These are phyloP conservation scores for Pristionchus mayeri DNA, from an alignment of 2,888 invertebrate genomes.

Conservation along the genomic window DNA sequence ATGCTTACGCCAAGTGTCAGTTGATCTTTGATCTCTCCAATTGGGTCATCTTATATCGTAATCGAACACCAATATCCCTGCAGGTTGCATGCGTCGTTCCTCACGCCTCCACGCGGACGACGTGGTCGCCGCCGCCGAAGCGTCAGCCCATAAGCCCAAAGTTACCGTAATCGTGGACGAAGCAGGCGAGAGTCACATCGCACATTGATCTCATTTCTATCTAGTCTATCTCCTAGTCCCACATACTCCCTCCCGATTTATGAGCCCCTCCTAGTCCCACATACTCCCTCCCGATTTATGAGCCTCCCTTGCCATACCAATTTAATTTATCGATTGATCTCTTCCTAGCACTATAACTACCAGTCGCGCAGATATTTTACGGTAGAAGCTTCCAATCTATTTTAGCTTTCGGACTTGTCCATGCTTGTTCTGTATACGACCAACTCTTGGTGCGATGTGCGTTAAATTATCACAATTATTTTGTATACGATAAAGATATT, in stretches of 20 bases:
- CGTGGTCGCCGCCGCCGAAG: constrained; percentile 4
- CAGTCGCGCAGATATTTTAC: neutral
- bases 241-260: neutral
- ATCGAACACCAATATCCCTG: neutral
- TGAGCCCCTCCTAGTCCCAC: constrained; percentile 5
- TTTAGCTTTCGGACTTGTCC: neutral
- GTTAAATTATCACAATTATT: constrained; percentile 17
- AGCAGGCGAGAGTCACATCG: constrained; percentile 47
- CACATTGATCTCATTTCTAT: constrained; percentile 6
- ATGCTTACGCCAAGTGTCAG: constrained; percentile 33
- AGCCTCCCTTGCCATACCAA: constrained; percentile 26
- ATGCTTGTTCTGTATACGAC: constrained; percentile 9
- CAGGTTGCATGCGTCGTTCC: neutral
- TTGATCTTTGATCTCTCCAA: constrained; percentile 13
- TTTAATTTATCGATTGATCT: constrained; percentile 7
- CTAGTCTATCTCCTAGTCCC: no score
- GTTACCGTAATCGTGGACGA: constrained; percentile 47
- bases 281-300: no score
- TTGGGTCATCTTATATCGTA: no score
- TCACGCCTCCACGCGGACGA: neutral
- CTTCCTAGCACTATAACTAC: neutral
- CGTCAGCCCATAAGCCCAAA: constrained; percentile 7
- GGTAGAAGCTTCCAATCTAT: constrained; percentile 2
- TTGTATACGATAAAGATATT: constrained; percentile 27
- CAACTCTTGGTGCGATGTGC: constrained; percentile 29